phyloP scores from a whole-genome alignment of 2,797 vertebrate species.

The Mus spretus region DNA sequence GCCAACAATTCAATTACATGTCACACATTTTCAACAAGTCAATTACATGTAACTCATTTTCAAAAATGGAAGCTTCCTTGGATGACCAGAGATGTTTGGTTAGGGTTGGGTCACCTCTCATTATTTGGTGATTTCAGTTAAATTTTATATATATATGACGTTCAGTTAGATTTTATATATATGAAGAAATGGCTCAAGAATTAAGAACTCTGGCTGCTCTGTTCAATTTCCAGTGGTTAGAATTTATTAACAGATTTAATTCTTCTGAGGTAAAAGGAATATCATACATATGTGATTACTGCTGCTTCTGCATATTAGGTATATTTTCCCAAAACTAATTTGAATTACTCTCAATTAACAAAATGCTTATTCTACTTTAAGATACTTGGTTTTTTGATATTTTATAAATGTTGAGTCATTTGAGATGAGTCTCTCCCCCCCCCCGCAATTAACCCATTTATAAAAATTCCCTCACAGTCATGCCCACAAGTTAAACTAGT shows the following conservation, averaged over 20 bases:
- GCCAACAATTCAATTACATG: background rate
- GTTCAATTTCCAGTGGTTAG: background rate
- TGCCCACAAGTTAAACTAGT: background rate
- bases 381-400: background rate
- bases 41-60: background rate
- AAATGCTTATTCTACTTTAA: conserved; percentile 8
- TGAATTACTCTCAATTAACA: background rate
- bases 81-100: background rate
- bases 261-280: background rate
- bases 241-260: background rate
- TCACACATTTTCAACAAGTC: background rate
- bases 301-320: background rate
- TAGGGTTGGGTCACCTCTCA: background rate
- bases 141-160: no score
- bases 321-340: background rate
- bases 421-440: background rate
- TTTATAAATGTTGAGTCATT: conserved; percentile 9
- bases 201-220: background rate
- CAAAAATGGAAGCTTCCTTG: background rate
- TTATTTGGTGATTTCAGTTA: background rate
- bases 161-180: no score
- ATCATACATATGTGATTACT: background rate
- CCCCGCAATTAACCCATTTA: background rate
- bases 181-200: background rate
- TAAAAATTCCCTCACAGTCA: background rate